Evolutionary conservation across 2,888 invertebrate genomes (phyloP), one percentile per base, ranked within the genome.

Genomic region (Drosophila meridiana): DNA sequence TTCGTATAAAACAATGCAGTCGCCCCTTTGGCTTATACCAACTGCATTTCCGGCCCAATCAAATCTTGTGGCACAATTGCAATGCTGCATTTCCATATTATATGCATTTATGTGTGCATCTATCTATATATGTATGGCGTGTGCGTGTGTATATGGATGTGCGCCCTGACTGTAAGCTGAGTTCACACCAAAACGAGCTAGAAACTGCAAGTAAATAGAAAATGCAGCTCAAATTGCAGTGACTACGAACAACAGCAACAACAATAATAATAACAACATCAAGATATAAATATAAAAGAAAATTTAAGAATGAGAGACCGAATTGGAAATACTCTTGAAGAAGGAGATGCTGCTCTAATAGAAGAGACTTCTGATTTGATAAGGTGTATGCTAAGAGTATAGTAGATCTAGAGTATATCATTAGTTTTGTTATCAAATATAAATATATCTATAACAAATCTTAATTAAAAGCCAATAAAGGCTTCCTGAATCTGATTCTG

Each of bases 151-250:
- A 45, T 26, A 11, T 70, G 45, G 9, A 3, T 56, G 30, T 56
- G 56, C 36, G 56, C 40, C 38, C 48, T 59, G 58, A 28, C 57
- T 43, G 45, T 69, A 63, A 58, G 32, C 28, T 57, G 53, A 53
- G 55, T 87, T 87, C 88, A 83, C 88, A 85, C 73, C 74, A 55
- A 58, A 65, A 50, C 81, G 77, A 75, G 85, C 73, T 75, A 86
- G 86, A 85, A 86, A 88, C 82, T 88, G 85, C 85, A 86, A 88
- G 85, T 85, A 85, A 85, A 84, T 88, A 83, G 86, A 85, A 85
- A 85, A 67, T 83, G 82, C 87, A 82, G 76, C 74, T 78, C 48
- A 56, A 73, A 82, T 70, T 80, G 82, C 80, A 68, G 56, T 53
- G 30, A 74, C 53, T 53, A 26, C 48, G 63, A 50, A 0, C n/a